Conservation (phyloP, 2,113 vertebrate genomes). For the Chauna torquata region DNA sequence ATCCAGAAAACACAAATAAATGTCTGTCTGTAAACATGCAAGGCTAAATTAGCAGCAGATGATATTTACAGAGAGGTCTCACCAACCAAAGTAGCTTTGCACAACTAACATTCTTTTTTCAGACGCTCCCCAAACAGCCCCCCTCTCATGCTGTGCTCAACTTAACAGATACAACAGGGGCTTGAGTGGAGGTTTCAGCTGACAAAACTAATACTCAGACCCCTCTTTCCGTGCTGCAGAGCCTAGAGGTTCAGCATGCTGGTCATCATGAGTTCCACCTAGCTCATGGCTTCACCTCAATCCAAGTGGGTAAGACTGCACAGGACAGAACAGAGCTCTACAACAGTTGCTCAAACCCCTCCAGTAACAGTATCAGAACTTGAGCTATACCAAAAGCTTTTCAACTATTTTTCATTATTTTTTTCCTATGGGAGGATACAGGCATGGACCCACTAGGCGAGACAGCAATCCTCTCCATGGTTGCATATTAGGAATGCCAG, state of each 20-base stretch:
- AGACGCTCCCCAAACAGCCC: background rate
- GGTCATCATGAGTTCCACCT: background rate
- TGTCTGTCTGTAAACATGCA: background rate
- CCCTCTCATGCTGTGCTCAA: background rate
- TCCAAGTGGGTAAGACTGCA: background rate
- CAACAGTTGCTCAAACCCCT: background rate
- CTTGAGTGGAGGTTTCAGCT: background rate
- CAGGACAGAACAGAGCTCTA: background rate
- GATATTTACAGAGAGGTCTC: slow-evolving; percentile 17
- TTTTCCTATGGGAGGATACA: background rate
- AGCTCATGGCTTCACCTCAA: background rate
- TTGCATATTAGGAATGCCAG: background rate
- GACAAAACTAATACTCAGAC: background rate
- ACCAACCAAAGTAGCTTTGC: background rate
- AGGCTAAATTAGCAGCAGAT: slow-evolving; percentile 44
- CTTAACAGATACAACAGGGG: background rate
- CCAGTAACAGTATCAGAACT: background rate
- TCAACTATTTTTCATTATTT: background rate
- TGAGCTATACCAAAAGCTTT: background rate
- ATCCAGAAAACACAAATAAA: slow-evolving; percentile 21
- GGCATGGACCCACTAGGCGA: background rate
- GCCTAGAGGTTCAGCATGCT: background rate
- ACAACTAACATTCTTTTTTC: background rate
- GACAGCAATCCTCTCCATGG: background rate
- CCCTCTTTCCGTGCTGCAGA: background rate